These are phyloP conservation scores for Zhuqinia jingwanae DNA, from an alignment of 2,888 invertebrate species.

Conservation along the genomic window DNA sequence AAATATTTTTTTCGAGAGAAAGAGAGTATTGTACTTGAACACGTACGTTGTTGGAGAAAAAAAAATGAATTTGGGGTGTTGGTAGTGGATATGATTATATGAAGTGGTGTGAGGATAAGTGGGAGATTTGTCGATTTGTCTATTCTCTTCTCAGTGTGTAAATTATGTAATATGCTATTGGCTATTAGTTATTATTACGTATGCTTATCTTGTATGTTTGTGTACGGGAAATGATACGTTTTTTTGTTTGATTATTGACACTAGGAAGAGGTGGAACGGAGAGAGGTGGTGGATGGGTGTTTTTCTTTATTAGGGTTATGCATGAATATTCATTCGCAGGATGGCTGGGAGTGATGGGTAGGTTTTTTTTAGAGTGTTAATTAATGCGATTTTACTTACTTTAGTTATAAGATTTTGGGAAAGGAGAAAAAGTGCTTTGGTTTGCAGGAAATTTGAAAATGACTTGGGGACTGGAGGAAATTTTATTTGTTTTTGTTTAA, in stretches of 20 bases:
- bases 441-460: too few species aligned
- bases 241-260: conserved; percentile 17
- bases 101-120: conserved; percentile 1
- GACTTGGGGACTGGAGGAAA: too few species aligned
- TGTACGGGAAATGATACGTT: not conserved
- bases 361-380: not conserved
- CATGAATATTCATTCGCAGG: conserved; percentile 30
- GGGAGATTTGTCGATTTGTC: too few species aligned
- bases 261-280: not conserved
- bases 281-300: not conserved
- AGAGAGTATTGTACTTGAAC: not conserved
- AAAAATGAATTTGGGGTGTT: not conserved
- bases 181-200: too few species aligned
- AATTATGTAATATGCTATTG: not conserved
- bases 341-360: conserved; percentile 22
- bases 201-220: too few species aligned
- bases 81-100: not conserved
- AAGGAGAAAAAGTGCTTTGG: not conserved
- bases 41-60: not conserved
- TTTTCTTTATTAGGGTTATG: conserved; percentile 1
- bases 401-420: not conserved
- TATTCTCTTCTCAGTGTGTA: not conserved
- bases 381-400: not conserved
- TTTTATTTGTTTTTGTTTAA: too few species aligned
- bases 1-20: not conserved